Evolutionary conservation across 2,888 invertebrate species (phyloP).

Genomic region (Campoletis raptor): DNA sequence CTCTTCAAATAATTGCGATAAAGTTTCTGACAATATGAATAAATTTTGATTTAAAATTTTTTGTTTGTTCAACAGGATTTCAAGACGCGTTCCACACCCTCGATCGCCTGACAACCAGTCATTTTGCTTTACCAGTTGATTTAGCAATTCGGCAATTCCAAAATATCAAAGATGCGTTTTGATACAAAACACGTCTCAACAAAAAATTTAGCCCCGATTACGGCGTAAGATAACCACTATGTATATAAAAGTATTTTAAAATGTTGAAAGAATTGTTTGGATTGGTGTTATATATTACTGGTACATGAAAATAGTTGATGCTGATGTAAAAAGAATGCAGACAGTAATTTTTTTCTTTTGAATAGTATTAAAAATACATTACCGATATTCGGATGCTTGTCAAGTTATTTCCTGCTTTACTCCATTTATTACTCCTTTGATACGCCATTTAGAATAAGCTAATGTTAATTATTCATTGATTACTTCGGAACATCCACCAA

Average conservation of each 20-base stretch:
- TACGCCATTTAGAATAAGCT: not conserved
- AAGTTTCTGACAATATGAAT: not conserved
- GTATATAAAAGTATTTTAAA: not conserved
- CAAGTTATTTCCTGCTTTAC: not conserved
- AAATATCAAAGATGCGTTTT: conserved; percentile 95
- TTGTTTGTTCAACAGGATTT: conserved; percentile 89
- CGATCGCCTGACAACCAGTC: conserved; percentile 93
- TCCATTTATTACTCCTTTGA: not conserved
- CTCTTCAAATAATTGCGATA: not conserved
- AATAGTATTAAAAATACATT: not conserved
- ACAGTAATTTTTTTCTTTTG: not conserved
- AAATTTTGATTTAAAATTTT: not conserved
- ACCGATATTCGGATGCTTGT: not conserved
- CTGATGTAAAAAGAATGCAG: not conserved
- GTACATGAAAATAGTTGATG: not conserved
- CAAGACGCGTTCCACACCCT: conserved; percentile 97
- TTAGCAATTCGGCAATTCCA: conserved; percentile 98
- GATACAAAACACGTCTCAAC: conserved; percentile 66
- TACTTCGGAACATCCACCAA: not conserved
- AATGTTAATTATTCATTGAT: not conserved
- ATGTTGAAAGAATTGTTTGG: not conserved
- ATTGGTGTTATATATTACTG: not conserved
- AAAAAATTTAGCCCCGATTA: not conserved
- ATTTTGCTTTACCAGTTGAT: conserved; percentile 98
- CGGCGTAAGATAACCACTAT: not conserved